Percentiles rank a stretch among this genome's conserved stretches.
Conservation (phyloP, 1,140 invertebrate genomes). For the Drosophila nannoptera region DNA sequence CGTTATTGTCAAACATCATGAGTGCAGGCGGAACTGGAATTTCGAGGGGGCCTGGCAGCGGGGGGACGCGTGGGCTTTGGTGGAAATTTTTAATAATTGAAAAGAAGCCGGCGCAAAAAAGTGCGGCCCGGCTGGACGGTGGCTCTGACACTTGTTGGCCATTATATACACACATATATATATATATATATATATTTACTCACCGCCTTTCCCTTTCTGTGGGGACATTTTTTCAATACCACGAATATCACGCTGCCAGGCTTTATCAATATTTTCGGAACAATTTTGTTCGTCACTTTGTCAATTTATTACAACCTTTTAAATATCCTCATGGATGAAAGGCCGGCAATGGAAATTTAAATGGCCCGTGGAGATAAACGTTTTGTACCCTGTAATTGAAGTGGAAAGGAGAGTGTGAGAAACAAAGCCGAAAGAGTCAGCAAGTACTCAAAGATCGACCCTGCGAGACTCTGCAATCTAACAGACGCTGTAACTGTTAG, state of each 20-base stretch:
- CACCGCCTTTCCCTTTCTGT: background rate
- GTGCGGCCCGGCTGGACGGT: constrained; percentile 8
- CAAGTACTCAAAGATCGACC: no score
- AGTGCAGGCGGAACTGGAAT: no score
- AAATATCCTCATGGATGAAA: constrained; percentile 28
- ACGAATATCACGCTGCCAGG: constrained; percentile 12
- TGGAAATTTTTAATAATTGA: constrained; percentile 32
- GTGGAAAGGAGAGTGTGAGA: background rate
- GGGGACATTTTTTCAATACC: background rate
- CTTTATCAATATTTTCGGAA: constrained; percentile 30
- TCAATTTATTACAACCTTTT: constrained; percentile 42
- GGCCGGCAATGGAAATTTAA: constrained; percentile 4
- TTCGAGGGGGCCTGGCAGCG: no score
- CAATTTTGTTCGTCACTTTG: constrained; percentile 23
- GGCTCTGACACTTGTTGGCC: constrained; percentile 11
- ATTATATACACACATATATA: background rate
- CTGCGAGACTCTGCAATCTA: no score
- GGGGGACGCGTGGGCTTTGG: background rate
- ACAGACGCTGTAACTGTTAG: no score
- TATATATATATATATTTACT: background rate
- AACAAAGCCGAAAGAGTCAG: no score
- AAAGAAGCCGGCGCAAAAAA: constrained; percentile 22
- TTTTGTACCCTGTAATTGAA: constrained; percentile 13
- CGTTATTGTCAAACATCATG: constrained; percentile 31
- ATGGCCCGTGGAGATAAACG: constrained; percentile 9